Evolutionary conservation across 1,140 invertebrate species (phyloP).

Genomic region (Alviniconcha marisindica): DNA sequence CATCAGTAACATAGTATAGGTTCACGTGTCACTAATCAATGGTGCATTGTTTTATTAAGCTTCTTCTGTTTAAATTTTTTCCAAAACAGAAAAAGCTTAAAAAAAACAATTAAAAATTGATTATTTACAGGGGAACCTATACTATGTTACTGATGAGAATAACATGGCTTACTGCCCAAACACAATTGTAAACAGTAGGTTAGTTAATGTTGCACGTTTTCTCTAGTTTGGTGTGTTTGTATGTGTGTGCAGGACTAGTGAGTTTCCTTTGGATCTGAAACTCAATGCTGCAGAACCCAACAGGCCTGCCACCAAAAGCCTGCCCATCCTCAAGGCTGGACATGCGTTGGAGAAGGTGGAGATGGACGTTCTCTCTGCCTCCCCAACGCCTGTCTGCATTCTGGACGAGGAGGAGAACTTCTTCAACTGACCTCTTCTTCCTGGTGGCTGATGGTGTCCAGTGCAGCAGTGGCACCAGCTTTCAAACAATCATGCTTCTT

Average conservation of each 20-base stretch:
- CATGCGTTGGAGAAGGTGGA: slow-evolving; percentile 30
- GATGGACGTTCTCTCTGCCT: neutral
- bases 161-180: no score
- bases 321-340: slow-evolving; percentile 31
- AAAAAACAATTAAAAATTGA: no score
- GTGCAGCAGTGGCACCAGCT: slow-evolving; percentile 6
- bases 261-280: slow-evolving; percentile 13
- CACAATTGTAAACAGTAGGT: no score
- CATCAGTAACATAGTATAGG: no score
- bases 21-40: no score
- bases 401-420: slow-evolving; percentile 26
- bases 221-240: neutral
- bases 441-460: neutral
- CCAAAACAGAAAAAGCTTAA: no score
- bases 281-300: neutral
- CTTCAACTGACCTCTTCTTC: slow-evolving; percentile 12
- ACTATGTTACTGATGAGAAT: no score
- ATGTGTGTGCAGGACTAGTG: neutral
- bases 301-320: neutral
- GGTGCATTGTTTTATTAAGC: no score
- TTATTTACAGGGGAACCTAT: no score
- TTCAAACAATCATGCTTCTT: neutral
- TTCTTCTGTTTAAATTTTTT: no score
- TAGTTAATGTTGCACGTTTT: no score
- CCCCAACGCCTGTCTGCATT: neutral